phyloP scores from a whole-genome alignment of 1,140 invertebrate species.

The Asobara japonica region DNA sequence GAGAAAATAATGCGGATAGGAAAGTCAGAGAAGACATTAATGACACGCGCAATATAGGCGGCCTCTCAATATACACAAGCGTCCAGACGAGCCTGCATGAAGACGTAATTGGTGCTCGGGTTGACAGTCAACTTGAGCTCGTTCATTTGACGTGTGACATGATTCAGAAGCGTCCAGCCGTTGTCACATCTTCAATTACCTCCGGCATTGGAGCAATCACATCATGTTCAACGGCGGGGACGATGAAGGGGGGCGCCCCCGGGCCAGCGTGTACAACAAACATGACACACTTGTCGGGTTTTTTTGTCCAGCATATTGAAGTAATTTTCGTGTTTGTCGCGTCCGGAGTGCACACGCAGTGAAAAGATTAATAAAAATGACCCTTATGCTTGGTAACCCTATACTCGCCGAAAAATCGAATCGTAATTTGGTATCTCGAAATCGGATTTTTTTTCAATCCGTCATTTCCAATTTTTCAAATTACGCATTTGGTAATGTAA shows the following conservation, averaged over 20 bases:
- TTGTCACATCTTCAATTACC: constrained; percentile 65
- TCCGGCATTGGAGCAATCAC: constrained; percentile 26
- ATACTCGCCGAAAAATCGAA: too few species aligned
- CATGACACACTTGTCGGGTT: neutral
- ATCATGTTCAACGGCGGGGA: constrained; percentile 4
- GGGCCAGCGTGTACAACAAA: neutral
- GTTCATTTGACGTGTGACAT: constrained; percentile 65
- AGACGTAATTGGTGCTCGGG: constrained; percentile 24
- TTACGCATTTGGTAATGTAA: too few species aligned
- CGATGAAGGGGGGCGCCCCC: neutral
- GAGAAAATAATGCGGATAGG: neutral
- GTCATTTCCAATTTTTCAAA: too few species aligned
- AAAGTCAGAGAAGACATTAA: neutral
- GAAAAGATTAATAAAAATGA: too few species aligned
- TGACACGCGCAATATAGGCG: constrained; percentile 10
- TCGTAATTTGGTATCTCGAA: too few species aligned
- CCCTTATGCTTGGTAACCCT: too few species aligned
- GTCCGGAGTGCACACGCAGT: constrained; percentile 16
- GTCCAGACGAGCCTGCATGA: neutral
- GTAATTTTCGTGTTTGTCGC: neutral
- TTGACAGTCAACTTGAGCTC: constrained; percentile 16
- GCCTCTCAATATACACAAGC: neutral
- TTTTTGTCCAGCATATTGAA: neutral
- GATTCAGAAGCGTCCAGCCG: constrained; percentile 64
- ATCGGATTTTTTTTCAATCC: too few species aligned